Percentiles rank a stretch among this genome's conserved stretches.
These are phyloP conservation scores for Philypnodon macrostomus DNA, from an alignment of 2,797 vertebrate species.

Conservation along the genomic window DNA sequence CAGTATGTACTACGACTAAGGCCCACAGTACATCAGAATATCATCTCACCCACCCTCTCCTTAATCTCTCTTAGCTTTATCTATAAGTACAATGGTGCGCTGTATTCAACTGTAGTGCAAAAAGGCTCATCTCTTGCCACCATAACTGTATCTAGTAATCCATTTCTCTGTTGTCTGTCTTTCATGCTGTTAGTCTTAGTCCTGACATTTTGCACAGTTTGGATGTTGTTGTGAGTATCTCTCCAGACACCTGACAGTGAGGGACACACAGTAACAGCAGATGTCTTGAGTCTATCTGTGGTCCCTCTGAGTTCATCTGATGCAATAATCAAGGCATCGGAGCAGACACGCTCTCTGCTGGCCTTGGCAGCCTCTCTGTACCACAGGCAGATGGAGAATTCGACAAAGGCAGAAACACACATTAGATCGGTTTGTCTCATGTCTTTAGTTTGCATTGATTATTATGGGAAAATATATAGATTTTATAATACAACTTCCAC, in stretches of 20 bases:
- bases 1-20: too few relatives aligned
- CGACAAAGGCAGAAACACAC: conserved; percentile 3
- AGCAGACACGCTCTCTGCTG: conserved; percentile 29
- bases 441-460: conserved; percentile 5
- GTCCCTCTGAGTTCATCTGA: conserved; percentile 26
- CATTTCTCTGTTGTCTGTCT: background rate
- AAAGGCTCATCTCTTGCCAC: background rate
- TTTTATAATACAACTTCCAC: too few relatives aligned
- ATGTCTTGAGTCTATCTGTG: conserved; percentile 35
- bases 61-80: too few relatives aligned
- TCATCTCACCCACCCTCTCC: too few relatives aligned
- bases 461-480: conserved; percentile 11
- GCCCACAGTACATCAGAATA: too few relatives aligned
- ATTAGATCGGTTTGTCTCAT: background rate
- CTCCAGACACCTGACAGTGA: conserved; percentile 28
- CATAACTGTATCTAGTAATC: background rate
- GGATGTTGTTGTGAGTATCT: conserved; percentile 4
- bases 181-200: conserved; percentile 1
- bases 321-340: conserved; percentile 25
- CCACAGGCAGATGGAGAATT: conserved; percentile 37
- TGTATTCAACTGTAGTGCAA: background rate
- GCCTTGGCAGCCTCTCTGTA: conserved; percentile 18
- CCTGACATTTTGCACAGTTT: conserved; percentile 16
- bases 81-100: too few relatives aligned
- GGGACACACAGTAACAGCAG: conserved; percentile 32